Conservation (phyloP, 2,888 invertebrate species). For the Coleophora flavipennella region DNA sequence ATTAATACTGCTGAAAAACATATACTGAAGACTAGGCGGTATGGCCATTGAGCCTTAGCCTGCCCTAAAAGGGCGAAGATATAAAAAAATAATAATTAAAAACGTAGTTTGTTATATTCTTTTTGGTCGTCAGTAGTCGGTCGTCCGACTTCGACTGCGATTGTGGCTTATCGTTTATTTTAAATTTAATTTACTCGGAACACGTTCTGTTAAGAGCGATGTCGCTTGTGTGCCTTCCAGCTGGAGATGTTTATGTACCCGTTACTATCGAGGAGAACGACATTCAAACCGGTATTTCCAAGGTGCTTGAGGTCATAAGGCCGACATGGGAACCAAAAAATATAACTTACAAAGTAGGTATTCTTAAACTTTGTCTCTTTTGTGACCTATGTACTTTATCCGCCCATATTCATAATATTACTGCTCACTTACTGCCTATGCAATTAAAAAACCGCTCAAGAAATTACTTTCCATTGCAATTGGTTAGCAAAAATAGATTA, state of each 20-base stretch:
- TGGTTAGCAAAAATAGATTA: not conserved
- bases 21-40: no score
- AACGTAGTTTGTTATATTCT: no score
- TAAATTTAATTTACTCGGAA: no score
- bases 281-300: conserved; percentile 76
- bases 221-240: conserved; percentile 38
- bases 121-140: no score
- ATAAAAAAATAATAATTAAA: no score
- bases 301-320: conserved; percentile 78
- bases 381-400: not conserved
- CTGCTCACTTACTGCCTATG: not conserved
- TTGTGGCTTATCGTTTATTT: no score
- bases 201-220: no score
- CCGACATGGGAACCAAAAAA: conserved; percentile 78
- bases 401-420: not conserved
- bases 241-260: conserved; percentile 65
- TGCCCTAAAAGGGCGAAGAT: no score
- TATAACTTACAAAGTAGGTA: conserved; percentile 80
- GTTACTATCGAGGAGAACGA: conserved; percentile 77
- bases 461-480: not conserved
- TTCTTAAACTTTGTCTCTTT: not conserved
- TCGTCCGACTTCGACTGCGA: no score
- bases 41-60: no score
- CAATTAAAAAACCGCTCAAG: not conserved
- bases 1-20: no score